phyloP scores from a whole-genome alignment of 2,888 invertebrate genomes.

The Stenoptilia bipunctidactyla region DNA sequence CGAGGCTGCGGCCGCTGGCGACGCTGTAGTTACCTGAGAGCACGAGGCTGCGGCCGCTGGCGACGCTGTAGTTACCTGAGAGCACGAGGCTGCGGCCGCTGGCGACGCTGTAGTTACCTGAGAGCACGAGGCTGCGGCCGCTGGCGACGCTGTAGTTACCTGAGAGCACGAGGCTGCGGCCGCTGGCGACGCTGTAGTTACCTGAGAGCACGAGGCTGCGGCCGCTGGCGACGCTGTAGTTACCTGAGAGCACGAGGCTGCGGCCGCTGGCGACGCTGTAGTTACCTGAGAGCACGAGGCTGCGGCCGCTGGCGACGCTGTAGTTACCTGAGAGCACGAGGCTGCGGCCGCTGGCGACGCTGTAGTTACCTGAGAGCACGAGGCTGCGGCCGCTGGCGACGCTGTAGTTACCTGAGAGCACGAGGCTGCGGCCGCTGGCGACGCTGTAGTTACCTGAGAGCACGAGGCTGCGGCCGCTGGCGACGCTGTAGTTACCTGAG shows the following conservation, averaged over 20 bases:
- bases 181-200: neutral
- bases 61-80: too few relatives aligned
- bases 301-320: neutral
- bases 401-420: neutral
- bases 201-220: neutral
- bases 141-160: neutral
- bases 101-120: too few relatives aligned
- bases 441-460: neutral
- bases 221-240: neutral
- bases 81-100: too few relatives aligned
- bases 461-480: neutral
- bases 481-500: neutral
- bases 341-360: neutral
- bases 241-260: neutral
- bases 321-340: neutral
- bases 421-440: neutral
- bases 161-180: neutral
- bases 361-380: neutral
- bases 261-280: neutral
- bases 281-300: neutral
- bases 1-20: too few relatives aligned
- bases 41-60: too few relatives aligned
- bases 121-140: too few relatives aligned
- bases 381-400: neutral
- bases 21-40: too few relatives aligned